phyloP scores from a whole-genome alignment of 2,888 invertebrate species.

The Heliconius sara region DNA sequence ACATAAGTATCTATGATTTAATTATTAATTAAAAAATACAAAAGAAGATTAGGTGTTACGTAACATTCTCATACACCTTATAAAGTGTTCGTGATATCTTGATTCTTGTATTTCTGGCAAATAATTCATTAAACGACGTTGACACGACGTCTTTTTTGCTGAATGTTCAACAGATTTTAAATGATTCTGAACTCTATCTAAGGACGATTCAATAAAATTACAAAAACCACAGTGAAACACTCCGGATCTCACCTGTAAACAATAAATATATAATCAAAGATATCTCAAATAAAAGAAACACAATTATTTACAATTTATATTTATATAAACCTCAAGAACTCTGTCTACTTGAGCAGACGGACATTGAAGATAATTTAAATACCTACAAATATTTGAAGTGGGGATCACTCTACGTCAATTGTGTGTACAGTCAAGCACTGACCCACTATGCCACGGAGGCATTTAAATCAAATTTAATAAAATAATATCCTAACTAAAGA shows the following conservation, averaged over 20 bases:
- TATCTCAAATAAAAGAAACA: too few species aligned
- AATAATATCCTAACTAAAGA: too few species aligned
- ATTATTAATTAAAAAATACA: background rate
- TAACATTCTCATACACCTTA: background rate
- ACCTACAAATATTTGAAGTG: too few species aligned
- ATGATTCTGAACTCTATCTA: conserved; percentile 52
- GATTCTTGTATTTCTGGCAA: background rate
- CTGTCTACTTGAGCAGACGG: too few species aligned
- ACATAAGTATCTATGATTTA: too few species aligned
- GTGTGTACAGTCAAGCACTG: background rate
- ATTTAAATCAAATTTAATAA: too few species aligned
- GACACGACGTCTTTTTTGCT: background rate
- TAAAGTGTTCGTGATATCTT: background rate
- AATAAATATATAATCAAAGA: conserved; percentile 4
- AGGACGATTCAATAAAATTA: conserved; percentile 50
- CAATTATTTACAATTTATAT: too few species aligned
- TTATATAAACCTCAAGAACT: too few species aligned
- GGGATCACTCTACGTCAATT: too few species aligned
- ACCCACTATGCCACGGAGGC: background rate
- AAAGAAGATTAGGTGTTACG: background rate
- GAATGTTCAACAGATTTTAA: conserved; percentile 47
- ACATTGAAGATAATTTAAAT: too few species aligned
- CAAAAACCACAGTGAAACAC: conserved; percentile 64
- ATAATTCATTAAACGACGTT: background rate
- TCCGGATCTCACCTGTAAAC: conserved; percentile 52